phyloP scores from a whole-genome alignment of 2,797 vertebrate genomes.

The Bovichtus diacanthus region DNA sequence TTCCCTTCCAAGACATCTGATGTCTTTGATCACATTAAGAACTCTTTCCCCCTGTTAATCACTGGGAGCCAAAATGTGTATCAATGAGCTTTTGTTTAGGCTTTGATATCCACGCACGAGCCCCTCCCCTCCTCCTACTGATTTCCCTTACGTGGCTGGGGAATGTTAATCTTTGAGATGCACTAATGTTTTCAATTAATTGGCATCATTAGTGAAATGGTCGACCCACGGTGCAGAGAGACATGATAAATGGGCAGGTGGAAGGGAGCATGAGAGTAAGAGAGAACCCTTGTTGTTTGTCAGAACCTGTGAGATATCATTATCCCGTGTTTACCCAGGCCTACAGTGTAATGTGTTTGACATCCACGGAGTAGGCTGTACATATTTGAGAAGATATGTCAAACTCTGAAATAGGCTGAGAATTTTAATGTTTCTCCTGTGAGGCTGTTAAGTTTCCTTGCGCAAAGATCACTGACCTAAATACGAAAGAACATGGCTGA shows the following conservation, averaged over 20 bases:
- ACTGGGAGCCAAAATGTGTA: conserved; percentile 56
- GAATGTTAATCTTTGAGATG: conserved; percentile 81
- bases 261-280: conserved; percentile 46
- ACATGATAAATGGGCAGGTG: conserved; percentile 77
- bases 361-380: conserved; percentile 29
- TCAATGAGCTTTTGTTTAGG: conserved; percentile 61
- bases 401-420: conserved; percentile 19
- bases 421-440: conserved; percentile 19
- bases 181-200: conserved; percentile 83
- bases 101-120: conserved; percentile 62
- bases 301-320: conserved; percentile 57
- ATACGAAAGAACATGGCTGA: not conserved
- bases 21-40: conserved; percentile 51
- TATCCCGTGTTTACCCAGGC: conserved; percentile 57
- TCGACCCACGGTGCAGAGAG: conserved; percentile 67
- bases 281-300: conserved; percentile 63
- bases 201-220: conserved; percentile 83
- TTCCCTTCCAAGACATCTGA: conserved; percentile 30
- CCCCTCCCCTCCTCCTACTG: conserved; percentile 4
- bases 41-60: conserved; percentile 70
- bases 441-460: conserved; percentile 9
- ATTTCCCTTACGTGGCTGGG: conserved; percentile 29
- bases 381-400: conserved; percentile 20
- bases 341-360: conserved; percentile 43
- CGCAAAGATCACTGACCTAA: conserved; percentile 17